A percentile compares a stretch with the other conserved stretches of the same genome.
Conservation (phyloP, 2,113 vertebrate species). For the Melanocharis versteri region DNA sequence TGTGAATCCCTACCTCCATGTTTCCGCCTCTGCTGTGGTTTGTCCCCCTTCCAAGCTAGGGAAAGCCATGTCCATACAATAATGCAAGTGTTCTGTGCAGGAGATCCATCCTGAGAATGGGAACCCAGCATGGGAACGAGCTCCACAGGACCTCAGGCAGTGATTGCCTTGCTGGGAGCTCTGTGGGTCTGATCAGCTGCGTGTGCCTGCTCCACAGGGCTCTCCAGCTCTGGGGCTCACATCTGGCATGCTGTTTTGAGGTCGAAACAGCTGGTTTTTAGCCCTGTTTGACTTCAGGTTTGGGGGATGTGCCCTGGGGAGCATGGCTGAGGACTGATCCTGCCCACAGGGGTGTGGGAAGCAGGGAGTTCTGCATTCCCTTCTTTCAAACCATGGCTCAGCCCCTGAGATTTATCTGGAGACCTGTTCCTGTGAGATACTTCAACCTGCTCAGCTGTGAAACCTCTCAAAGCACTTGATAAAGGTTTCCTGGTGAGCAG, state of each 20-base stretch:
- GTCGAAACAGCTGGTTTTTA: background rate
- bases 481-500: background rate
- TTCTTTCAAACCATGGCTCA: accelerated
- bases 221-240: background rate
- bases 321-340: background rate
- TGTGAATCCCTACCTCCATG: background rate
- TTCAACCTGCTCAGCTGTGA: background rate
- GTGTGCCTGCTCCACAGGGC: background rate
- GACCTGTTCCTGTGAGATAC: background rate
- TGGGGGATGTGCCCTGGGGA: background rate
- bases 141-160: accelerated
- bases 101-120: background rate
- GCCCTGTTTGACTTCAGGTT: background rate
- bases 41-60: background rate
- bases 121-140: accelerated
- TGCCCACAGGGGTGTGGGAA: accelerated
- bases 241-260: background rate
- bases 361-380: background rate
- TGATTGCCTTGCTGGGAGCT: accelerated
- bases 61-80: background rate
- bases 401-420: background rate
- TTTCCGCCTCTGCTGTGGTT: background rate
- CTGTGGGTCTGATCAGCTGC: background rate
- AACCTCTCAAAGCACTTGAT: background rate
- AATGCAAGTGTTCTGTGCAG: background rate